Conservation (phyloP, 2,113 vertebrate genomes). For the Oryzias curvinotus region DNA sequence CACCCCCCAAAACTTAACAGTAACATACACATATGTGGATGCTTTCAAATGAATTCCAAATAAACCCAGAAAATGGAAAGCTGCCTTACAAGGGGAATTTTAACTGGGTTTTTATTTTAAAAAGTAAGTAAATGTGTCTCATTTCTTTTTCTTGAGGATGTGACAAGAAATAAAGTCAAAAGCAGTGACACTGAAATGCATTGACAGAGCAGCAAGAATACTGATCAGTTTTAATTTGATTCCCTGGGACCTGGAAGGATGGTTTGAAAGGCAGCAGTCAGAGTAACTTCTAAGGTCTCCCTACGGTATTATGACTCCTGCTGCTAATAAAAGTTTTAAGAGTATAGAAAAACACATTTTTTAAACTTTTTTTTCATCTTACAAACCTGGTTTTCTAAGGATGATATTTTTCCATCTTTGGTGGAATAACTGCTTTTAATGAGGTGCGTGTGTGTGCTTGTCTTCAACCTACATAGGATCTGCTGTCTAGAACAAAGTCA, state of each 20-base stretch:
- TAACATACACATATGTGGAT: neutral
- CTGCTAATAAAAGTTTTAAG: conserved; percentile 22
- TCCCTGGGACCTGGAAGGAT: conserved; percentile 30
- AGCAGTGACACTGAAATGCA: conserved; percentile 34
- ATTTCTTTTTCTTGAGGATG: neutral
- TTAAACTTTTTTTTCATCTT: no score
- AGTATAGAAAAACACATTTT: no score
- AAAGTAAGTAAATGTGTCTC: neutral
- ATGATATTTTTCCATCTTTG: no score
- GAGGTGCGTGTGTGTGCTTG: no score
- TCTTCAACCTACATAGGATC: no score
- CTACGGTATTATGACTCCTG: conserved; percentile 34
- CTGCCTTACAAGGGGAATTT: neutral
- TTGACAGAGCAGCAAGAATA: conserved; percentile 37
- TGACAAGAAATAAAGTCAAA: neutral
- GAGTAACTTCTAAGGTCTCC: conserved; percentile 1
- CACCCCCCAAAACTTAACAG: neutral
- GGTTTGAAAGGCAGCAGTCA: conserved; percentile 13
- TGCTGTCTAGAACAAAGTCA: no score
- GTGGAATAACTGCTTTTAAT: no score
- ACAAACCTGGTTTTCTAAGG: neutral
- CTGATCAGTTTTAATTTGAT: conserved; percentile 44
- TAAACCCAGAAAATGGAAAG: conserved; percentile 1
- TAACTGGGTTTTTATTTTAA: neutral
- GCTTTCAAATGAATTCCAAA: neutral